A percentile compares a stretch with the other conserved stretches of the same genome.
Evolutionary conservation across 2,888 invertebrate genomes (phyloP).

Genomic region (Drosophila setosimentum): DNA sequence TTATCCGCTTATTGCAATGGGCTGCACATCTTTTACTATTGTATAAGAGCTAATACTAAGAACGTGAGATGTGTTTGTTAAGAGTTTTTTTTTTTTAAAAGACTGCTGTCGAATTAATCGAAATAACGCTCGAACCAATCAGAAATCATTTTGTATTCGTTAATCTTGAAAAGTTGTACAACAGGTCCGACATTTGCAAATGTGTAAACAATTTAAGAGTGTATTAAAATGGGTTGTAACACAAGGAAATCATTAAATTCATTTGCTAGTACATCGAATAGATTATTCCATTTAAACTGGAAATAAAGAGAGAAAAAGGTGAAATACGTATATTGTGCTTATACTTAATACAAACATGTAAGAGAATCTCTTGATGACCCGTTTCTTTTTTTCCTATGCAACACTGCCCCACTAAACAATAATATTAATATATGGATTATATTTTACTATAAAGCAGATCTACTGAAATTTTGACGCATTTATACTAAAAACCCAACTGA

Average conservation of each 20-base stretch:
- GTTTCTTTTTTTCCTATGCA: constrained; percentile 1
- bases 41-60: constrained; percentile 24
- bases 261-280: constrained; percentile 19
- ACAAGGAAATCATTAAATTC: constrained; percentile 12
- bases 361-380: constrained; percentile 15
- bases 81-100: constrained; percentile 18
- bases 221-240: constrained; percentile 41
- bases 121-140: constrained; percentile 33
- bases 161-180: constrained; percentile 4
- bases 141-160: constrained; percentile 9
- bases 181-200: neutral
- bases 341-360: constrained; percentile 4
- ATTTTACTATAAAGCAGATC: constrained; percentile 26
- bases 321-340: constrained; percentile 28
- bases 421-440: constrained; percentile 24
- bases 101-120: constrained; percentile 54
- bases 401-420: constrained; percentile 38
- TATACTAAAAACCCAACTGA: constrained; percentile 31
- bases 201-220: neutral
- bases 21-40: constrained; percentile 28
- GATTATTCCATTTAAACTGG: constrained; percentile 8
- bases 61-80: constrained; percentile 38
- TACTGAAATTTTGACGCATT: constrained; percentile 36
- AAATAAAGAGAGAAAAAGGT: constrained; percentile 35
- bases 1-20: constrained; percentile 19